Evolutionary conservation across 2,113 vertebrate genomes (phyloP).

Genomic region (Proterorhinus semilunaris): DNA sequence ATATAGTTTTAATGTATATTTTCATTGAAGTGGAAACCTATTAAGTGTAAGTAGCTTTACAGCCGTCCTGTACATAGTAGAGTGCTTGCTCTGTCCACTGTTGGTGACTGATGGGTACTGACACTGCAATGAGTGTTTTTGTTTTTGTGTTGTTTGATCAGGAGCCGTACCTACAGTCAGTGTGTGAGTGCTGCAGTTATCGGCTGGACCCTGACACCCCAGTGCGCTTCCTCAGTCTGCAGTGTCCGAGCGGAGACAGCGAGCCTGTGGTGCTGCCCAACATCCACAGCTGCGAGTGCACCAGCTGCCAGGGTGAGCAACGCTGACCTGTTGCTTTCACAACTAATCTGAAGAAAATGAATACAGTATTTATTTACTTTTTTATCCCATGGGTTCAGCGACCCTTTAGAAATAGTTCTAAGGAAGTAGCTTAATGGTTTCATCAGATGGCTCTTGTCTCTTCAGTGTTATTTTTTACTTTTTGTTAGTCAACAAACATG

Average conservation of each 20-base stretch:
- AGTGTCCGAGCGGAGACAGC: slow-evolving; percentile 70
- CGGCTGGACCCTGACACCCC: slow-evolving; percentile 81
- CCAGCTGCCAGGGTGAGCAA: slow-evolving; percentile 83
- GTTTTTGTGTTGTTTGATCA: slow-evolving; percentile 34
- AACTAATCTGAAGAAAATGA: neutral
- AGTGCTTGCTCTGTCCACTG: no score
- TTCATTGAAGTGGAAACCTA: no score
- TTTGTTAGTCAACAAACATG: no score
- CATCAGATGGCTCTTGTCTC: no score
- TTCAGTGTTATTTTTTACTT: no score
- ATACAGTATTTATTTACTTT: neutral
- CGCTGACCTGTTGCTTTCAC: slow-evolving; percentile 5
- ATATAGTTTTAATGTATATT: no score
- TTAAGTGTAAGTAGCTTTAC: no score
- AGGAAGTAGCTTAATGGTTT: no score
- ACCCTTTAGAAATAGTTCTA: no score
- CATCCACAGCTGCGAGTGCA: slow-evolving; percentile 89
- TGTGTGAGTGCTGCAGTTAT: slow-evolving; percentile 89
- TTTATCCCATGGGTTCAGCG: slow-evolving; percentile 2
- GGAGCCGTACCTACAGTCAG: slow-evolving; percentile 87
- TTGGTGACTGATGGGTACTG: no score
- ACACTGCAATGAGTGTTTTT: neutral
- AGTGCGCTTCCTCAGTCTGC: slow-evolving; percentile 81
- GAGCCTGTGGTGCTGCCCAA: slow-evolving; percentile 84
- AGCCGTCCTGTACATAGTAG: no score